These are phyloP conservation scores for Pangasius sanitwongsei DNA, from an alignment of 2,797 vertebrate genomes.

Conservation along the genomic window DNA sequence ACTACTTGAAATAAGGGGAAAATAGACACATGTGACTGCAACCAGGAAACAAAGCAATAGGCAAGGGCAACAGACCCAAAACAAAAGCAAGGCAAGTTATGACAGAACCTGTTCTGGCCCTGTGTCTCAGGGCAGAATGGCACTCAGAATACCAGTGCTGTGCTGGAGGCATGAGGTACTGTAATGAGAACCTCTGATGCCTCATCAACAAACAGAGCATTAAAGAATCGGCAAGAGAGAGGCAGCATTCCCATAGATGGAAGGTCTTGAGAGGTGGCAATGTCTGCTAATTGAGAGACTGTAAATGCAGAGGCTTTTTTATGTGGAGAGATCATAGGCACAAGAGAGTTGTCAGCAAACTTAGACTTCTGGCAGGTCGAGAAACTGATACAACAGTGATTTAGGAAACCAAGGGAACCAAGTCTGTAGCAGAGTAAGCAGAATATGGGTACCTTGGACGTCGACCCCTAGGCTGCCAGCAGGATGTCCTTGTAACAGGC, in stretches of 20 bases:
- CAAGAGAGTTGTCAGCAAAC: background rate
- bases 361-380: background rate
- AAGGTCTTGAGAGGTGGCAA: background rate
- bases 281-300: background rate
- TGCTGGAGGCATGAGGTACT: background rate
- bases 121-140: background rate
- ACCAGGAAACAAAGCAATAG: background rate
- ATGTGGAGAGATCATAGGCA: background rate
- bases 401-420: background rate
- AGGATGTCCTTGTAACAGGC: background rate
- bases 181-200: background rate
- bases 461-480: background rate
- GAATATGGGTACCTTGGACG: background rate
- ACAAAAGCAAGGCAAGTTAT: background rate
- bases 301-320: background rate
- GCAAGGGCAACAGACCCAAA: background rate
- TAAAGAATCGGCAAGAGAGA: background rate
- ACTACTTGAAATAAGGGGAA: background rate
- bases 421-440: background rate
- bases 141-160: background rate
- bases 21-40: background rate
- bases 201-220: background rate
- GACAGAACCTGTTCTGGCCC: slow-evolving; percentile 5
- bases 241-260: background rate
- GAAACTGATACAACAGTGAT: background rate